A percentile compares a stretch with the other conserved stretches of the same genome.
phyloP scores from a whole-genome alignment of 2,888 invertebrate species.

The Lissocephala sabroskyi region DNA sequence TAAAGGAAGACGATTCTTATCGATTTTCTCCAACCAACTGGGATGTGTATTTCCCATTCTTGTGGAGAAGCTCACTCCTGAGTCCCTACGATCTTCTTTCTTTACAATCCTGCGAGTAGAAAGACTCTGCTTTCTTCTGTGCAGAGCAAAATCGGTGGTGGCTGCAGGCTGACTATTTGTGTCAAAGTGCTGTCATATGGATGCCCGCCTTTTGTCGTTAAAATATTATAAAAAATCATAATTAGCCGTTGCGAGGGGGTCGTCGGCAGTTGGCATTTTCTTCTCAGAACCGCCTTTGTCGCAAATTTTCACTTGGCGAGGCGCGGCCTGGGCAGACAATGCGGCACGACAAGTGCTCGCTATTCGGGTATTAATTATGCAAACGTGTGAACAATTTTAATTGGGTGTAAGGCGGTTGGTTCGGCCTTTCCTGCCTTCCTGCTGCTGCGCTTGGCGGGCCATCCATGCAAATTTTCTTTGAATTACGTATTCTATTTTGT shows the following conservation, averaged over 20 bases:
- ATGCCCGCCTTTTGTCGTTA: constrained; percentile 21
- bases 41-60: no score
- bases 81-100: no score
- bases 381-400: constrained; percentile 72
- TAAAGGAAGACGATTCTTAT: constrained; percentile 7
- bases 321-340: constrained; percentile 9
- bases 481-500: constrained; percentile 41
- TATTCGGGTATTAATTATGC: constrained; percentile 72
- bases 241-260: constrained; percentile 44
- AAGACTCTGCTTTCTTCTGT: no score
- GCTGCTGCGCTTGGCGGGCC: constrained; percentile 27
- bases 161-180: constrained; percentile 38
- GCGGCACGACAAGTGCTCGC: constrained; percentile 46
- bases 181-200: constrained; percentile 48
- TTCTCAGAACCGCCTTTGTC: constrained; percentile 41
- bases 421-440: not conserved
- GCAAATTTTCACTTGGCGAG: constrained; percentile 35
- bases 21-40: no score
- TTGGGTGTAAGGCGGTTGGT: constrained; percentile 60
- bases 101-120: no score
- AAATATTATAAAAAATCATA: constrained; percentile 37
- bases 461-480: constrained; percentile 53
- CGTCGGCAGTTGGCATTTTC: constrained; percentile 27
- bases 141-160: no score
- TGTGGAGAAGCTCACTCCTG: no score